Base-by-base conservation (phyloP, 2,797 vertebrate genomes). In the Ambastaia sidthimunki region DNA sequence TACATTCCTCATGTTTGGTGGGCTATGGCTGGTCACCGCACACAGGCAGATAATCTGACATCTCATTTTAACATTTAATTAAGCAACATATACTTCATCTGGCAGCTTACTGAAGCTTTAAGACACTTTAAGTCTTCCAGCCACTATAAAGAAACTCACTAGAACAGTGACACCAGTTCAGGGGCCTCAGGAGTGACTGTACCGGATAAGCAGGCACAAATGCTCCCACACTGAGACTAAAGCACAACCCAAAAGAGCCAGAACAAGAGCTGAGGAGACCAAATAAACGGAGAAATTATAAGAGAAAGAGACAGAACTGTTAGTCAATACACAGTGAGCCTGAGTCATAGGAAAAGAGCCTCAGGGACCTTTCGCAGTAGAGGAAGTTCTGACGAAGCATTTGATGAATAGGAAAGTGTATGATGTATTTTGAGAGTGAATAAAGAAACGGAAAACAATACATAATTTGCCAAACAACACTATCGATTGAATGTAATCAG, bases 101-200 rank as follows among this genome's bases (percentile, higher is more conserved):
- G 89, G 87, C 89, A 87, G 87, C 85, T 85, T 76, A 81, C 86
- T 87, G 74, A 84, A 89, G 85, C 88, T 82, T 82, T 62, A 87
- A 84, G 89, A 90, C 84, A 72, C 3, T 86, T 81, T 44, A 84
- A 85, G 86, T 82, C 77, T 87, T 83, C 69, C 59, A 25, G 59
- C 34, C 80, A 47, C 80, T 85, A 84, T 83, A 47, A 66, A 71
- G 59, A 63, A 84, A 72, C 87, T 89, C 90, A 90, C 91, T 89
- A 91, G 89, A 89, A 90, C 88, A 90, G 90, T 92, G 91, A 91
- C 91, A 93, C 91, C 91, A 88, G 91, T 93, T 91, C 85, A 72
- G 28, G 52, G 48, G 21, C 41, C 65, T 50, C 13, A 18, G 62
- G 62, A 65, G 34, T 79, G 81, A 83, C 44, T 82, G 76, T 65